Percentiles rank a stretch among this genome's conserved stretches.
Conservation (phyloP, 2,888 invertebrate genomes). For the Myopa testacea region DNA sequence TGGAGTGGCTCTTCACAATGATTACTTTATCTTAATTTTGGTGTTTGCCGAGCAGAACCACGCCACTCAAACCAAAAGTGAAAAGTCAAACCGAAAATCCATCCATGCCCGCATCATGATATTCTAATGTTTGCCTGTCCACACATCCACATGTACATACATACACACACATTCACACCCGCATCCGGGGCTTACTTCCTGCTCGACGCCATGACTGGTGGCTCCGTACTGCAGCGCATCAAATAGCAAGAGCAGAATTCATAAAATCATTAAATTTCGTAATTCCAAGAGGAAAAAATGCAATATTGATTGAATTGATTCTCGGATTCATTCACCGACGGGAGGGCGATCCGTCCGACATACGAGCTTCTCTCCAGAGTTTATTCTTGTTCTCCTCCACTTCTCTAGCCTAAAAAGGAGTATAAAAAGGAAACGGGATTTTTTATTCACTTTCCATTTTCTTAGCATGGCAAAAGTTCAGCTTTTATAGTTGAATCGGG, state of each 20-base stretch:
- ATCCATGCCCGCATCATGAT: slow-evolving; percentile 40
- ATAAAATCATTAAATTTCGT: slow-evolving; percentile 34
- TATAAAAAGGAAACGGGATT: neutral
- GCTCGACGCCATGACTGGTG: slow-evolving; percentile 14
- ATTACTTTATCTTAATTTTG: slow-evolving; percentile 47
- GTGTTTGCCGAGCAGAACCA: slow-evolving; percentile 31
- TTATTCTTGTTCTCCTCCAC: slow-evolving; percentile 27
- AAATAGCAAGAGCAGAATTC: slow-evolving; percentile 40
- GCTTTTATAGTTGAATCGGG: no score
- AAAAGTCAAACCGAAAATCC: slow-evolving; percentile 31
- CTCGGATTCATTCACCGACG: neutral
- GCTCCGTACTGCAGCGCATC: slow-evolving; percentile 17
- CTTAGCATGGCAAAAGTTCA: neutral
- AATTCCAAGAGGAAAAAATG: slow-evolving; percentile 23
- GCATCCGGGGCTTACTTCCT: neutral
- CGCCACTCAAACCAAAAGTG: neutral
- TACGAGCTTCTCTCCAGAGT: neutral
- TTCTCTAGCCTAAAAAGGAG: neutral
- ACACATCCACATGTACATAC: slow-evolving; percentile 38
- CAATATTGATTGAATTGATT: slow-evolving; percentile 27
- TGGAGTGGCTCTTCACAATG: neutral
- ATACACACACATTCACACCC: neutral
- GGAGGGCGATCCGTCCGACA: slow-evolving; percentile 1
- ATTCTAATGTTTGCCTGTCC: slow-evolving; percentile 56
- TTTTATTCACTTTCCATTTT: neutral